Evolutionary conservation across 2,113 vertebrate genomes (phyloP), one percentile per base, ranked within the genome.

Genomic region (Candoia aspera): DNA sequence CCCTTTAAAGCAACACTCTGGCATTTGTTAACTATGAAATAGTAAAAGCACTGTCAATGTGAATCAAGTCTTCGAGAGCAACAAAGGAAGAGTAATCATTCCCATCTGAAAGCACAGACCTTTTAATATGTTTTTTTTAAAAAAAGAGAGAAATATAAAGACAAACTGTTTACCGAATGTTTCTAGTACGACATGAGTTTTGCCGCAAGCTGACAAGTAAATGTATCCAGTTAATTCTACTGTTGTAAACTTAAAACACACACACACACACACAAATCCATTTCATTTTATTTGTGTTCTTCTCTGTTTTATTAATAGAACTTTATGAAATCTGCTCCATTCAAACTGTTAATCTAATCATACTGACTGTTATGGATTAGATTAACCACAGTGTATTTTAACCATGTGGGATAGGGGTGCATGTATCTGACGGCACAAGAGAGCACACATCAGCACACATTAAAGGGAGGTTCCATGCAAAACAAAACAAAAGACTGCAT

Each of bases 331-430:
- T 94, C 92, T 95, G 94, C 91, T 85, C 54, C 12, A 90, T 94
- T 94, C 60, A 94, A 96, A 96, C 96, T 93, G 92, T 86, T 96
- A 96, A 97, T 97, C 92, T 96, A 96, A 96, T 96, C 96, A 95
- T 85, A 93, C 15, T 87, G 93, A 84, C 83, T 93, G 95, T 95
- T 96, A 95, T 94, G 95, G 93, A 95, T 94, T 91, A 86, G 87
- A 95, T 96, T 93, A 59, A 90, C 95, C 94, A 93, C 88, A 95
- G 86, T 90, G 54, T 93, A 37, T 94, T 96, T 90, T 91, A 95
- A 60, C 68, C 89, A 86, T 84, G 94, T 92, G 57, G 87, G 21
- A 42, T 3, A 79, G 83, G 59, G 3, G 85, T 91, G 9, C 57
- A 68, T 54, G 59, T 49, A 26, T n/a, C 17, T 29, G 60, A 59